Percentiles rank a stretch among this genome's conserved stretches.
Conservation (phyloP, 2,113 vertebrate species). For the Eretmochelys imbricata region DNA sequence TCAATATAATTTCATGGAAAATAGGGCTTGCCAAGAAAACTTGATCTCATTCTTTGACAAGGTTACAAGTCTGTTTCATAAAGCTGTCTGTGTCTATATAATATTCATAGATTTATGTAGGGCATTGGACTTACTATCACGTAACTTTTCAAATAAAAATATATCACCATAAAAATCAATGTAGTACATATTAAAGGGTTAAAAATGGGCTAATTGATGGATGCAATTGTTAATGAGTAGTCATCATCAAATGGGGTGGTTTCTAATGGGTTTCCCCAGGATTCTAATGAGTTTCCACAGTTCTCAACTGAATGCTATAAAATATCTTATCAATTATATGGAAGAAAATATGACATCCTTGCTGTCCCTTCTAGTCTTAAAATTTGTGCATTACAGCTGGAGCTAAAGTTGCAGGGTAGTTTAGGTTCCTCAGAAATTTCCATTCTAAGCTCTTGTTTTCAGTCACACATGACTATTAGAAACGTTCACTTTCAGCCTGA, state of each 20-base stretch:
- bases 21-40: neutral
- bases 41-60: neutral
- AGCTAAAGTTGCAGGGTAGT: neutral
- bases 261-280: neutral
- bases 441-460: neutral
- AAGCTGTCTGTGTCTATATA: neutral
- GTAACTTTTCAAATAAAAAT: neutral
- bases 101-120: neutral
- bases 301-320: neutral
- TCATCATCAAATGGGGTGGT: neutral
- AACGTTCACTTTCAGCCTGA: neutral
- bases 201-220: neutral
- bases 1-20: neutral
- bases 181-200: neutral
- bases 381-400: neutral
- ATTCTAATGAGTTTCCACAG: neutral
- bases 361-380: neutral
- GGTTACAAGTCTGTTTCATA: neutral
- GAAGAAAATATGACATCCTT: neutral
- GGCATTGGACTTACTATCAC: neutral
- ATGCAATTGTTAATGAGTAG: neutral
- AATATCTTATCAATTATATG: neutral
- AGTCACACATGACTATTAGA: neutral
- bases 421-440: neutral
- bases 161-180: neutral